These are phyloP conservation scores for Apeira syringaria DNA, from an alignment of 2,888 invertebrate species.

Conservation along the genomic window DNA sequence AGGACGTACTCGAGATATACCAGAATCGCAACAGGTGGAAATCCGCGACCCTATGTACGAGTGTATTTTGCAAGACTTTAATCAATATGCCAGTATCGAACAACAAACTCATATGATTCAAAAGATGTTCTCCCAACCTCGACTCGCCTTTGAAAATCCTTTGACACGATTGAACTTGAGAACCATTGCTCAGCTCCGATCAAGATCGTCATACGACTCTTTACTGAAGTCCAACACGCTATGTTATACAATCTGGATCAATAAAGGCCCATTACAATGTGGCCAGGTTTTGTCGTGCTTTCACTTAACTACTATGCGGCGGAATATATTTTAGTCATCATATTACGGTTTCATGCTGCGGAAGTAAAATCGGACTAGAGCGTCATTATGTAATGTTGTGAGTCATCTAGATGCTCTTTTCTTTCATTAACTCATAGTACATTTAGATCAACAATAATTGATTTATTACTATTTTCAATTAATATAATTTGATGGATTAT, in stretches of 20 bases:
- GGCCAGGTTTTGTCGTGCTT: slow-evolving; percentile 18
- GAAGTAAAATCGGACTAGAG: slow-evolving; percentile 8
- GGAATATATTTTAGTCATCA: slow-evolving; percentile 12
- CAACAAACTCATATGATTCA: no score
- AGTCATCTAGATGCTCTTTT: neutral
- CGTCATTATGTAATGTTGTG: slow-evolving; percentile 1
- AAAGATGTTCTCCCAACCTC: no score
- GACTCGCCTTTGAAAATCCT: no score
- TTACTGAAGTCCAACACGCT: slow-evolving; percentile 36
- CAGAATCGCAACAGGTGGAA: no score
- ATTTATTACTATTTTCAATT: no score
- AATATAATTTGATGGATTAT: no score
- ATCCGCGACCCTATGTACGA: no score
- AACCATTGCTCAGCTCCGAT: slow-evolving; percentile 15
- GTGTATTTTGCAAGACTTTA: no score
- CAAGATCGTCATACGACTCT: slow-evolving; percentile 16
- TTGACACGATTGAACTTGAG: no score
- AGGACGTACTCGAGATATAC: no score
- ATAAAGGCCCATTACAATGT: slow-evolving; percentile 34
- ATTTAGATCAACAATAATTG: no score
- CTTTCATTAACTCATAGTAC: neutral
- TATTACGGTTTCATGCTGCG: slow-evolving; percentile 4
- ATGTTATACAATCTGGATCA: slow-evolving; percentile 41
- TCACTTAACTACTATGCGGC: slow-evolving; percentile 13
- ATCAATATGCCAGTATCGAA: no score